Base-by-base conservation (phyloP, 2,888 invertebrate species). In the Elgonia sp. region DNA sequence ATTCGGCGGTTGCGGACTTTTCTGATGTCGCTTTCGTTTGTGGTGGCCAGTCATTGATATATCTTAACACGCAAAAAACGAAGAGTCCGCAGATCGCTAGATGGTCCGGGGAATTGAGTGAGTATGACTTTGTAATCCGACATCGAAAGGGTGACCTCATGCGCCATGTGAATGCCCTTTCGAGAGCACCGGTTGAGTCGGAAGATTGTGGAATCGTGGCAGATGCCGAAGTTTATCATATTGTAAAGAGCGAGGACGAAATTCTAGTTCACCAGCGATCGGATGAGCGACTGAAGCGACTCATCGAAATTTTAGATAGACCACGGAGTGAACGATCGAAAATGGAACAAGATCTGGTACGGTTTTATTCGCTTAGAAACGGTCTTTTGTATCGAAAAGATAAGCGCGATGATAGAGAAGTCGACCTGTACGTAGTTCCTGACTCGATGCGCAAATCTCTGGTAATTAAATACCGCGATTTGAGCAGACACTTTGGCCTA, bases 101-200 rank as follows among this genome's bases (percentile, higher is more conserved):
- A 18, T 57, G 55, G 67, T 67, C 10, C 20, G 67, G 46, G 10
- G 20, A 42, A 16, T 21, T 67, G 9, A 46, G 46, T 42, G 21
- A 67, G 20, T 67, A 40, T 16, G 21, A 42, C 21, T 67, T 67
- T 21, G 46, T 20, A 3, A 37, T 67, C 8, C 29, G 50, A 7
- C n/a, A 63, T 77, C 20, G 77, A 39, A n/a, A 75, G 21, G 46
- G 65, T 4, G 55, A 18, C 20, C 20, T 18, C 8, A 20, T 67
- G 67, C 9, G 21, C 2, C 67, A 69, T 29, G 69, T 69, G 2
- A 53, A 69, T 50, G 69, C 69, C 8, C 37, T 69, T 1, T 69
- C 69, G 16, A 50, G 69, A 4, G 50, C 50, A 18, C 50, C 69
- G 1, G 16, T 69, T 14, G 42, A 20, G 16, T 46, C 3, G 18